Percentiles rank a stretch among this genome's conserved stretches.
phyloP scores from a whole-genome alignment of 2,797 vertebrate genomes.

The Ctenopoma multispine region DNA sequence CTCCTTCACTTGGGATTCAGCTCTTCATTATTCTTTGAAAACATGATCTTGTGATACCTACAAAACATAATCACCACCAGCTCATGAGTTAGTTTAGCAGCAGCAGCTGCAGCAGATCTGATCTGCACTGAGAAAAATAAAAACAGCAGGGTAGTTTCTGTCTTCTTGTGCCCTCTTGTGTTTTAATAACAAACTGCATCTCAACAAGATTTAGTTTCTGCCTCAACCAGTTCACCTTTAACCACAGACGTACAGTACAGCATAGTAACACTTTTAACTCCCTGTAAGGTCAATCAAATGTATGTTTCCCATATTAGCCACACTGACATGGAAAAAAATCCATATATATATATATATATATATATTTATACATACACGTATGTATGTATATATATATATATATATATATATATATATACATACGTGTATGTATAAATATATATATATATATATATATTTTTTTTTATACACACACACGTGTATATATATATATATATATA shows the following conservation, averaged over 20 bases:
- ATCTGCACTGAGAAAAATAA: slow-evolving; percentile 16
- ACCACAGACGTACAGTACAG: no score
- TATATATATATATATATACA: no score
- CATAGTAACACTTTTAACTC: neutral
- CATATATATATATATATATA: no score
- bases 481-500: no score
- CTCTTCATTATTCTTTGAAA: neutral
- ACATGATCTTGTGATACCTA: neutral
- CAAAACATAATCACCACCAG: neutral
- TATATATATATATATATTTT: no score
- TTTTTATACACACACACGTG: no score
- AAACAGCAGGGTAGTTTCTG: slow-evolving; percentile 5
- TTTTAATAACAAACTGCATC: slow-evolving; percentile 40
- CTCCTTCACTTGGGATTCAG: neutral
- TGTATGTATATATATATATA: no score
- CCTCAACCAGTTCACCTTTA: neutral
- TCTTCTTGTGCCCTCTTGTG: slow-evolving; percentile 73
- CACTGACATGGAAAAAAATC: no score
- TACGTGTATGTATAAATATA: no score
- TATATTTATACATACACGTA: no score
- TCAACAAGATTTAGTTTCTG: neutral
- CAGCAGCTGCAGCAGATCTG: neutral
- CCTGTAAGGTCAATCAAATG: neutral
- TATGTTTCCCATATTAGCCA: neutral
- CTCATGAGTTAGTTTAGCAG: slow-evolving; percentile 13